phyloP scores from a whole-genome alignment of 2,888 invertebrate species.

The Scaptomyza reducta region DNA sequence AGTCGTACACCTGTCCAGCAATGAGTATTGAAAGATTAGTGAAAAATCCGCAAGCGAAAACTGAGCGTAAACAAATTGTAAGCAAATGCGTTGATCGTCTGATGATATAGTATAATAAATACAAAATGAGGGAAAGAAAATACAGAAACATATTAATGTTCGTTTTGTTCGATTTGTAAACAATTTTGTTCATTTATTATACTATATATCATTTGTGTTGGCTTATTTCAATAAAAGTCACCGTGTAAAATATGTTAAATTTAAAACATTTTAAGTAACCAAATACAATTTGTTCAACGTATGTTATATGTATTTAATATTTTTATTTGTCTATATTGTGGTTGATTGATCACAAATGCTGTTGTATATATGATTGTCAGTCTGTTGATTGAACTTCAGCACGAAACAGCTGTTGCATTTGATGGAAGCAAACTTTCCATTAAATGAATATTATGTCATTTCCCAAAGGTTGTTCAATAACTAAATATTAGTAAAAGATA shows the following conservation, averaged over 20 bases:
- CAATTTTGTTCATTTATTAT: too few species aligned
- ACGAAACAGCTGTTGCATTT: slow-evolving; percentile 10
- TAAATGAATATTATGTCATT: neutral
- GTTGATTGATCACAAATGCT: neutral
- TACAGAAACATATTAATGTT: too few species aligned
- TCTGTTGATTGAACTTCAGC: slow-evolving; percentile 2
- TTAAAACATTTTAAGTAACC: too few species aligned
- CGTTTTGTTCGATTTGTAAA: too few species aligned
- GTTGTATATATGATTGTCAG: neutral
- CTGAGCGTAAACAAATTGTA: slow-evolving; percentile 17
- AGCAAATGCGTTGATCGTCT: slow-evolving; percentile 35
- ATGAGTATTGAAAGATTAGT: slow-evolving; percentile 63
- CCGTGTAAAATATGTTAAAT: too few species aligned
- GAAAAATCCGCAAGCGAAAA: slow-evolving; percentile 37
- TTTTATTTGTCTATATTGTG: neutral
- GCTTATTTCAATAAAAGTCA: too few species aligned
- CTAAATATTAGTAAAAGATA: neutral
- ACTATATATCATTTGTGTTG: too few species aligned
- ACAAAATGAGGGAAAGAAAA: too few species aligned
- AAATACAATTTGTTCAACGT: too few species aligned
- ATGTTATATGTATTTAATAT: too few species aligned
- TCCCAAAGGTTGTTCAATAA: neutral
- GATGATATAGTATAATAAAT: slow-evolving; percentile 4
- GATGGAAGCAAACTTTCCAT: neutral
- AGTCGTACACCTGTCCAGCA: slow-evolving; percentile 49